Conservation (phyloP, 2,113 vertebrate genomes). For the Corapipo altera region DNA sequence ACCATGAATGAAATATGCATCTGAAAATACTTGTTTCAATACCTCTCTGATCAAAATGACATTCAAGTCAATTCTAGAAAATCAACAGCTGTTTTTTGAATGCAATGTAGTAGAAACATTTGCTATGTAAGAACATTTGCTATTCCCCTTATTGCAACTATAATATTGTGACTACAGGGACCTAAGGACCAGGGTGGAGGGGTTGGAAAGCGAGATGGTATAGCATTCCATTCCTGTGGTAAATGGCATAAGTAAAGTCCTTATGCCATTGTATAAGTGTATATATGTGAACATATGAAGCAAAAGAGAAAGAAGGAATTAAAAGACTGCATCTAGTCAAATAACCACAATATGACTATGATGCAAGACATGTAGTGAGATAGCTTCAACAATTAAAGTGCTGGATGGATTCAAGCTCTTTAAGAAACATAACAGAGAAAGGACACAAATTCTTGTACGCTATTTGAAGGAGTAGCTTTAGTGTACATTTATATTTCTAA, state of each 20-base stretch:
- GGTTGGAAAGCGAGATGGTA: not conserved
- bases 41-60: not conserved
- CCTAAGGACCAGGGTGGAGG: not conserved
- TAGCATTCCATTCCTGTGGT: not conserved
- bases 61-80: not conserved
- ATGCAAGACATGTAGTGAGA: not conserved
- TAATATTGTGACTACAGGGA: not conserved
- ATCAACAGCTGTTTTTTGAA: not conserved
- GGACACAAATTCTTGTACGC: not conserved
- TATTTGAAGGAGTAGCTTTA: not conserved
- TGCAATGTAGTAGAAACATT: not conserved
- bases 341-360: not conserved
- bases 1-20: not conserved
- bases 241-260: not conserved
- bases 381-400: not conserved
- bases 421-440: not conserved
- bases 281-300: not conserved
- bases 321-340: not conserved
- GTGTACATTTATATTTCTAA: not conserved
- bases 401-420: not conserved
- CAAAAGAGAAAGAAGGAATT: not conserved
- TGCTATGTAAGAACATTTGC: not conserved
- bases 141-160: not conserved
- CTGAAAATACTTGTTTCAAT: not conserved
- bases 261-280: too few relatives aligned